phyloP scores from a whole-genome alignment of 1,140 invertebrate species.

The Zaprionus gabonicus region DNA sequence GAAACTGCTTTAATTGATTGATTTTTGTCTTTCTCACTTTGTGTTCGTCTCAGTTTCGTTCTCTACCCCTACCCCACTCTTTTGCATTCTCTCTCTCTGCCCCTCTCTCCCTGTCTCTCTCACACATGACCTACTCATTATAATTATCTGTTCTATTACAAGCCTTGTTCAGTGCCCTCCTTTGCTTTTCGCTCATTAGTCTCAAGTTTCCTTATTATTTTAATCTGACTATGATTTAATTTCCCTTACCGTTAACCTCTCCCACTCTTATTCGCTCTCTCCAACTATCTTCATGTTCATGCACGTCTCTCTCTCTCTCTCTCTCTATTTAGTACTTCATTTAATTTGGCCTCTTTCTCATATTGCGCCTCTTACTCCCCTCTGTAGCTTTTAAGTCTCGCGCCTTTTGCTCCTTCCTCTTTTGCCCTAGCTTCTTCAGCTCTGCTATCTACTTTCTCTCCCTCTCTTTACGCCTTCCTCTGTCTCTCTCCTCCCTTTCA shows the following conservation, averaged over 20 bases:
- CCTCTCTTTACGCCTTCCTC: background rate
- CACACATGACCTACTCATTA: background rate
- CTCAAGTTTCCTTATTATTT: conserved; percentile 6
- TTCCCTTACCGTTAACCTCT: background rate
- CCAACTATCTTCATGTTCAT: background rate
- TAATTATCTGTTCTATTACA: background rate
- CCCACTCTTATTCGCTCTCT: background rate
- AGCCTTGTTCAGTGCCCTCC: background rate
- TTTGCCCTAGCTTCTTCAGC: background rate
- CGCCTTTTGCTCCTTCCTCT: background rate
- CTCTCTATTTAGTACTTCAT: too few relatives aligned
- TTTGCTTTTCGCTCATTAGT: background rate
- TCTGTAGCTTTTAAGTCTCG: background rate
- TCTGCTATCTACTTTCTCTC: background rate
- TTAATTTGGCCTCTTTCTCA: too few relatives aligned
- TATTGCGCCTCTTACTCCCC: too few relatives aligned
- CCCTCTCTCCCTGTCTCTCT: background rate
- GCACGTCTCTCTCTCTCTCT: too few relatives aligned
- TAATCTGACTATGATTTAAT: conserved; percentile 7
- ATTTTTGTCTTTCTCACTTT: background rate
- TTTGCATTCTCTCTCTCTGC: background rate
- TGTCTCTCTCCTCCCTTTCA: background rate
- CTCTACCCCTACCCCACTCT: background rate
- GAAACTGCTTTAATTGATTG: background rate
- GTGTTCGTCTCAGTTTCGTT: background rate